These are phyloP conservation scores for Chlorodrepanis virens DNA, from an alignment of 2,113 vertebrate genomes.

Conservation along the genomic window DNA sequence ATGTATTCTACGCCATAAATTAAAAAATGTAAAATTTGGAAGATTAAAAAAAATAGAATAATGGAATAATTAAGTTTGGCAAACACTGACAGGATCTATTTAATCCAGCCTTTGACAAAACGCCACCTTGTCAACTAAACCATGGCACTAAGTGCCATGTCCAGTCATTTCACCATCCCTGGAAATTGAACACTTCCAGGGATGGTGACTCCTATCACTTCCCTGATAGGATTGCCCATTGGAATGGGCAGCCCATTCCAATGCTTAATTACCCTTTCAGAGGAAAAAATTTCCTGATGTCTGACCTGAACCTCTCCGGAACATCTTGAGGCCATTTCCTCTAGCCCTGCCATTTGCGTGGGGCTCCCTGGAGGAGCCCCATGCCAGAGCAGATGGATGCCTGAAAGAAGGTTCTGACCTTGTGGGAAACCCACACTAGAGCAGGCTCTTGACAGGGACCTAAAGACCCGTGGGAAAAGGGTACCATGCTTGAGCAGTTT, in stretches of 20 bases:
- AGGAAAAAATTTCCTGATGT: neutral
- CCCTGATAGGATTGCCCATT: neutral
- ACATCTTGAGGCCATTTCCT: neutral
- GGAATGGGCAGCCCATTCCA: neutral
- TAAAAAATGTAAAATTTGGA: neutral
- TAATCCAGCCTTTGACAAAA: neutral
- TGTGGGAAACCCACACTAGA: neutral
- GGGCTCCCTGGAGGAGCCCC: neutral
- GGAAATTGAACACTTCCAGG: neutral
- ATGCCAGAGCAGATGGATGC: neutral
- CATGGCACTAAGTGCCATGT: neutral
- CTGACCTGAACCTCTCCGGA: neutral
- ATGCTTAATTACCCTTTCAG: neutral
- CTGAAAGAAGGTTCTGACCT: neutral
- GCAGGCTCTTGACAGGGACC: neutral
- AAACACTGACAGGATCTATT: neutral
- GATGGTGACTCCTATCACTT: neutral
- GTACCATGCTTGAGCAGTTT: neutral
- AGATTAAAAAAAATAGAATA: neutral
- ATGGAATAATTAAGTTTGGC: neutral
- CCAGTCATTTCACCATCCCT: neutral
- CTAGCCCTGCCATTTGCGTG: neutral
- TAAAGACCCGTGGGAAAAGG: accelerated
- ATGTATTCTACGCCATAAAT: neutral
- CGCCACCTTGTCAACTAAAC: neutral